Conservation (phyloP, 2,797 vertebrate species). For the Falco peregrinus region DNA sequence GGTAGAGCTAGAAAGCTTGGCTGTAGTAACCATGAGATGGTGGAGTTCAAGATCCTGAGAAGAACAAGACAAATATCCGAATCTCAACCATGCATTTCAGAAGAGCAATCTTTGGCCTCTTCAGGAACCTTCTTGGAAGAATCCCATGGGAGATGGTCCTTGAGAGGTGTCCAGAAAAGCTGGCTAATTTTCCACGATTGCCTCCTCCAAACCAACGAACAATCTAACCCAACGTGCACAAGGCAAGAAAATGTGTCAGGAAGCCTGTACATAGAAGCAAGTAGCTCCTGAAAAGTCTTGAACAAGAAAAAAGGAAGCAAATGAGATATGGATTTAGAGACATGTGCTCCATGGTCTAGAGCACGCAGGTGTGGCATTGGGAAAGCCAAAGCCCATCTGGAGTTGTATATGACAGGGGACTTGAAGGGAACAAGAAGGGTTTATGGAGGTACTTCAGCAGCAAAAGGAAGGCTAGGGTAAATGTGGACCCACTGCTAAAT, state of each 20-base stretch:
- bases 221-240: not conserved
- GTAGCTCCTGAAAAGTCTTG: not conserved
- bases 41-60: not conserved
- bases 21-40: not conserved
- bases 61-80: not conserved
- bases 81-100: not conserved
- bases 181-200: not conserved
- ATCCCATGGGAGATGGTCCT: not conserved
- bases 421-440: not conserved
- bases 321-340: not conserved
- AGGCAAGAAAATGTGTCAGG: not conserved
- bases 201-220: not conserved
- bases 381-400: not conserved
- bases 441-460: not conserved
- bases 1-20: not conserved
- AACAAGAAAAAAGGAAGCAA: not conserved
- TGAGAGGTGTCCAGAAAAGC: rapidly evolving
- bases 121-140: not conserved
- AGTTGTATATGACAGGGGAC: not conserved
- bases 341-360: not conserved
- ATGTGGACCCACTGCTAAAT: not conserved
- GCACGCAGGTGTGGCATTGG: not conserved
- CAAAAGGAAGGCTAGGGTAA: not conserved
- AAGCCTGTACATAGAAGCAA: not conserved
- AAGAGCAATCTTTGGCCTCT: not conserved